phyloP scores from a whole-genome alignment of 2,797 vertebrate species.

The Poeciliopsis turneri region DNA sequence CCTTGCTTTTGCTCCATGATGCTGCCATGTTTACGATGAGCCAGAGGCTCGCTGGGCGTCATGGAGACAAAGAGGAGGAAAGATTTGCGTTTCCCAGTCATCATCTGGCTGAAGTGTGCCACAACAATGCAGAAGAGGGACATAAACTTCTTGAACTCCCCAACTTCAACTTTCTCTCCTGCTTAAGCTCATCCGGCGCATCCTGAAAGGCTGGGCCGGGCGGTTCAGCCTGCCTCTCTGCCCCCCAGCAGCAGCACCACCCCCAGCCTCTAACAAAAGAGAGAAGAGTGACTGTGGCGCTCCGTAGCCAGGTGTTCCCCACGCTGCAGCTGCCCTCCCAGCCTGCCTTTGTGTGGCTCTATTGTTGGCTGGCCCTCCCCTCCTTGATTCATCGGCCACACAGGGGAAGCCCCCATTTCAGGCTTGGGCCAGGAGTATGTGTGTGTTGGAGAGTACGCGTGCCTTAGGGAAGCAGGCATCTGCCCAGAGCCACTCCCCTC shows the following conservation, averaged over 20 bases:
- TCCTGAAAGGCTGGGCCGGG: constrained; percentile 59
- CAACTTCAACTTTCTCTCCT: constrained; percentile 34
- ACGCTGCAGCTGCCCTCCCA: constrained; percentile 80
- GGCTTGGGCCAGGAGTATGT: constrained; percentile 38
- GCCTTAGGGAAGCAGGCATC: constrained; percentile 70
- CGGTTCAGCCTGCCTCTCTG: constrained; percentile 10
- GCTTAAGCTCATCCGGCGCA: constrained; percentile 13
- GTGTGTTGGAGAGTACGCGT: constrained; percentile 64
- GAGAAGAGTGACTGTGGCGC: constrained; percentile 66
- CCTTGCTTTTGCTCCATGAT: neutral
- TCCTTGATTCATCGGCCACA: constrained; percentile 79
- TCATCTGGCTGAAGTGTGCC: constrained; percentile 75
- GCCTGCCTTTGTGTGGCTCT: constrained; percentile 75
- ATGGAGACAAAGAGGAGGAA: constrained; percentile 26
- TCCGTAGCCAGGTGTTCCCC: constrained; percentile 80
- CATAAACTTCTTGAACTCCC: constrained; percentile 63
- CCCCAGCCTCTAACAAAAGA: constrained; percentile 69
- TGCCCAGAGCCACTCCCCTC: constrained; percentile 39
- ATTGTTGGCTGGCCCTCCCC: constrained; percentile 76
- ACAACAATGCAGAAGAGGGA: constrained; percentile 67
- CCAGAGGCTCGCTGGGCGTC: neutral
- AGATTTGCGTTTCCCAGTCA: constrained; percentile 63
- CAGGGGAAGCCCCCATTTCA: constrained; percentile 78
- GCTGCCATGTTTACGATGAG: neutral
- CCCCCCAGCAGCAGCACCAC: neutral